Percentiles rank a stretch among this genome's conserved stretches.
phyloP scores from a whole-genome alignment of 2,113 vertebrate genomes.

The Microtus pennsylvanicus region DNA sequence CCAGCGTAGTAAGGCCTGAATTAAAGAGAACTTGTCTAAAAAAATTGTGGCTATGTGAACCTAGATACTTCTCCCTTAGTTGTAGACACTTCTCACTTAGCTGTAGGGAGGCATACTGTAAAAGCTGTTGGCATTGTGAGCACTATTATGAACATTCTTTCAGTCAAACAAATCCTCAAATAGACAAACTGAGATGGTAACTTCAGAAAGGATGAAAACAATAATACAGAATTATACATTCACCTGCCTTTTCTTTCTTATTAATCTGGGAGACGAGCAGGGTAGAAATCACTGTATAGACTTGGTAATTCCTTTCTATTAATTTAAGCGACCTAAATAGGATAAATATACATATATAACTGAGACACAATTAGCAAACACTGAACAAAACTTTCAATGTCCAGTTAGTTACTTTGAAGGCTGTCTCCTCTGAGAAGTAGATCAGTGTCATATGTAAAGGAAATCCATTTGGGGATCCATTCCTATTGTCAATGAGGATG shows the following conservation, averaged over 20 bases:
- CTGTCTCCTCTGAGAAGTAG: neutral
- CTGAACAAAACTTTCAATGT: neutral
- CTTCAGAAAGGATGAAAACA: conserved; percentile 51
- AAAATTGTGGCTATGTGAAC: neutral
- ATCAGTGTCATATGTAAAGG: neutral
- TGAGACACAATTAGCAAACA: neutral
- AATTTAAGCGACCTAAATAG: neutral
- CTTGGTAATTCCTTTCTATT: neutral
- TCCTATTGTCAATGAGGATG: no score
- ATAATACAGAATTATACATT: neutral
- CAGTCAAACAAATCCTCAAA: conserved; percentile 27
- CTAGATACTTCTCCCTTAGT: neutral
- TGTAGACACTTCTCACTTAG: neutral
- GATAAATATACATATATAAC: neutral
- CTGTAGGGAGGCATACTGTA: neutral
- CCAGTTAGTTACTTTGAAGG: neutral
- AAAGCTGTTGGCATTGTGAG: neutral
- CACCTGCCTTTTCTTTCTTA: neutral
- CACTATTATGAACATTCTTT: neutral
- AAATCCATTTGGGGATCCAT: neutral
- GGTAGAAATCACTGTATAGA: neutral
- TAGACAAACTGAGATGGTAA: neutral
- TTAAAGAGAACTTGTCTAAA: neutral
- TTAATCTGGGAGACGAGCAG: neutral
- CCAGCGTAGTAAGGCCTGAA: neutral